These are phyloP conservation scores for Ostrea denselamellosa DNA, from an alignment of 1,140 invertebrate species.

Conservation along the genomic window DNA sequence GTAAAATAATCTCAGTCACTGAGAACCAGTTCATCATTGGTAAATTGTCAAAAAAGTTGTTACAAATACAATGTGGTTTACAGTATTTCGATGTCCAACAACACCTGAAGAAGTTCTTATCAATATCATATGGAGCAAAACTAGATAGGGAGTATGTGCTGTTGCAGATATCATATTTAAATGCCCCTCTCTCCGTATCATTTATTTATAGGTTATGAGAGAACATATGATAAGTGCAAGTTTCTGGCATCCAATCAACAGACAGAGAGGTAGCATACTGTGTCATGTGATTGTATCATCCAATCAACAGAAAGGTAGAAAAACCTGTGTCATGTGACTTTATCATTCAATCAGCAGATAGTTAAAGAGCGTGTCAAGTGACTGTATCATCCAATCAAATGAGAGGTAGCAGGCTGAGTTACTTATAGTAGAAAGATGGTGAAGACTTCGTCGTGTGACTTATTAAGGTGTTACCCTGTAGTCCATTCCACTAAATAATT, in stretches of 20 bases:
- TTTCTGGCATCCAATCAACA: constrained; percentile 52
- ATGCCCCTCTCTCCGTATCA: neutral
- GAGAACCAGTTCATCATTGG: no score
- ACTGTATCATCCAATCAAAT: neutral
- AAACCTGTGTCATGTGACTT: neutral
- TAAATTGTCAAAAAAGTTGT: no score
- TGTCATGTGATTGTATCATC: neutral
- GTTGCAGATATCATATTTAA: neutral
- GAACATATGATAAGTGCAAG: constrained; percentile 69
- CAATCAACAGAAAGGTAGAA: neutral
- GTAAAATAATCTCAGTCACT: no score
- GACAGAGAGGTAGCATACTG: neutral
- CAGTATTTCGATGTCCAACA: no score
- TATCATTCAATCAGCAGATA: neutral
- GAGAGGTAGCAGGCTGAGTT: neutral
- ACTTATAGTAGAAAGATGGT: neutral
- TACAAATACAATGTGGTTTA: no score
- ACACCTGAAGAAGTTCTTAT: no score
- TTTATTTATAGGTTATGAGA: constrained; percentile 67
- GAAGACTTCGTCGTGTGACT: neutral
- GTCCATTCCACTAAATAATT: no score
- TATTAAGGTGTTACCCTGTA: no score
- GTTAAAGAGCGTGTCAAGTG: neutral
- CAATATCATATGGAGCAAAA: no score
- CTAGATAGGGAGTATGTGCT: no score